Conservation (phyloP, 2,113 vertebrate genomes). For the Beaufortia kweichowensis region DNA sequence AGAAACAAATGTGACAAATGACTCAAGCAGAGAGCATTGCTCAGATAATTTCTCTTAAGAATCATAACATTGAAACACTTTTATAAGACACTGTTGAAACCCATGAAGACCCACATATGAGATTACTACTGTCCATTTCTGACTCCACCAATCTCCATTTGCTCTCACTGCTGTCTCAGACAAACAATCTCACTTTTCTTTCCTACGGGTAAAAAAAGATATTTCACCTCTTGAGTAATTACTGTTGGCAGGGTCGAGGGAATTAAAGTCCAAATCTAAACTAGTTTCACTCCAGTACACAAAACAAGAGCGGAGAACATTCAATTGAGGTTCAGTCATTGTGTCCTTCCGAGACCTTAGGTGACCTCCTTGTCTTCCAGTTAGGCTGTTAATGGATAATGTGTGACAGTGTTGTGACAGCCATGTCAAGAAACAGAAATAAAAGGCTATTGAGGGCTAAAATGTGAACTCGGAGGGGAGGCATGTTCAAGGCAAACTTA, state of each 20-base stretch:
- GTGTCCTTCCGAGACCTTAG: slow-evolving; percentile 41
- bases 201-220: slow-evolving; percentile 11
- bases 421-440: slow-evolving; percentile 10
- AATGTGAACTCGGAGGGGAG: slow-evolving; percentile 37
- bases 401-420: slow-evolving; percentile 28
- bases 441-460: slow-evolving; percentile 24
- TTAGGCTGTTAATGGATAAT: slow-evolving; percentile 38
- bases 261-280: slow-evolving; percentile 55
- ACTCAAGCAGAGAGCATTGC: no score
- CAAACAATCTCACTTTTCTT: neutral
- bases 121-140: neutral
- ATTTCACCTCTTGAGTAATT: slow-evolving; percentile 58
- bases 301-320: slow-evolving; percentile 41
- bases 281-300: slow-evolving; percentile 49
- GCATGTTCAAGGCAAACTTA: slow-evolving; percentile 36
- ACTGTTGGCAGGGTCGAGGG: slow-evolving; percentile 49
- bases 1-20: no score
- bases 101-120: neutral
- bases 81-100: neutral
- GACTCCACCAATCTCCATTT: neutral
- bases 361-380: slow-evolving; percentile 41
- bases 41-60: no score
- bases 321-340: slow-evolving; percentile 39
- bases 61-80: no score
- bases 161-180: neutral